Evolutionary conservation across 2,888 invertebrate species (phyloP).

Genomic region (Clusia tigrina): DNA sequence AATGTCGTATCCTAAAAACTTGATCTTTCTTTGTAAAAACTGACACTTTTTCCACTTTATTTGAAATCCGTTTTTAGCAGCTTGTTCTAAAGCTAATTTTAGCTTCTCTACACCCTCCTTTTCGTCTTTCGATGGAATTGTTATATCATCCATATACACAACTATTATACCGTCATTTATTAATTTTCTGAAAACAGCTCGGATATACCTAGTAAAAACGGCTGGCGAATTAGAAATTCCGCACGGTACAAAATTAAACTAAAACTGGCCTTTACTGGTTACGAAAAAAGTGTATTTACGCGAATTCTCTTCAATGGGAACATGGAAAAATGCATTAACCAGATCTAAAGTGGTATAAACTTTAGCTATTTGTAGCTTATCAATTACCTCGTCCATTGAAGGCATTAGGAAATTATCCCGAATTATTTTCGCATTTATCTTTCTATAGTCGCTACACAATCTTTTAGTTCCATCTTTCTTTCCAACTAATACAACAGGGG

Average conservation of each 20-base stretch:
- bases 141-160: constrained; percentile 9
- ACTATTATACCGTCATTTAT: constrained; percentile 2
- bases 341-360: constrained; percentile 34
- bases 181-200: constrained; percentile 11
- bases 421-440: constrained; percentile 34
- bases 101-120: constrained; percentile 8
- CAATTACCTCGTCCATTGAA: constrained; percentile 32
- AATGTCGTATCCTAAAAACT: constrained; percentile 36
- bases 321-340: constrained; percentile 35
- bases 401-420: constrained; percentile 32
- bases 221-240: constrained; percentile 34
- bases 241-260: constrained; percentile 36
- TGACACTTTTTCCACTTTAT: constrained; percentile 36
- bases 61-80: constrained; percentile 19
- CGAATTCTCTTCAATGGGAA: constrained; percentile 28
- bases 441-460: constrained; percentile 36
- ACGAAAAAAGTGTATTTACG: constrained; percentile 33
- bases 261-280: constrained; percentile 32
- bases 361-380: constrained; percentile 25
- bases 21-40: constrained; percentile 24
- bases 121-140: neutral
- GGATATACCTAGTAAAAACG: constrained; percentile 23
- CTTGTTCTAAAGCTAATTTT: constrained; percentile 21
- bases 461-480: constrained; percentile 34
- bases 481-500: constrained; percentile 31